A percentile compares a stretch with the other conserved stretches of the same genome.
Conservation (phyloP, 2,113 vertebrate genomes). For the Athene noctua region DNA sequence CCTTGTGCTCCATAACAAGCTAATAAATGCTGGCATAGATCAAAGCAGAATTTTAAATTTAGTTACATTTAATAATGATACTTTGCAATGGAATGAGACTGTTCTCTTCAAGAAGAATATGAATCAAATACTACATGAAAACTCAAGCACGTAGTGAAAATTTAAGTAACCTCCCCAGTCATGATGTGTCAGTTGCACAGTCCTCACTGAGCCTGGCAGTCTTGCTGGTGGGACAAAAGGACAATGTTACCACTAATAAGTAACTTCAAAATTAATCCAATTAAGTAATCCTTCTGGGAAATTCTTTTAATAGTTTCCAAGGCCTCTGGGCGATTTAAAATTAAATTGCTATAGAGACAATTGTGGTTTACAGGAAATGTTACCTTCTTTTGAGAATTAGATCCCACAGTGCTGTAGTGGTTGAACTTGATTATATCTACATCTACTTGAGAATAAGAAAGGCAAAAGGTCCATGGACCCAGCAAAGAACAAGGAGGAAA, state of each 20-base stretch:
- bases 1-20: accelerated
- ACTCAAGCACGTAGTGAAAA: neutral
- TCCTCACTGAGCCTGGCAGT: neutral
- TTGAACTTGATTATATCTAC: neutral
- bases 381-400: neutral
- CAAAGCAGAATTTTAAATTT: neutral
- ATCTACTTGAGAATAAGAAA: neutral
- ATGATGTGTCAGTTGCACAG: neutral
- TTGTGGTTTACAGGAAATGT: neutral
- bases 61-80: neutral
- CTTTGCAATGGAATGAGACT: neutral
- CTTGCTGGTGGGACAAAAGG: neutral
- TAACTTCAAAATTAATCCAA: neutral
- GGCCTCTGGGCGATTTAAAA: neutral
- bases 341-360: neutral
- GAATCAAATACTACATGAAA: neutral
- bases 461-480: neutral
- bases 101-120: neutral
- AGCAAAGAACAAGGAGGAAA: neutral
- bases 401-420: neutral
- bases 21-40: neutral
- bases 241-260: neutral
- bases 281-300: neutral
- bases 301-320: neutral
- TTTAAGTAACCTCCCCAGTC: neutral